Evolutionary conservation across 2,113 vertebrate genomes (phyloP), one percentile per base, ranked within the genome.

Genomic region (Nipponia nippon): DNA sequence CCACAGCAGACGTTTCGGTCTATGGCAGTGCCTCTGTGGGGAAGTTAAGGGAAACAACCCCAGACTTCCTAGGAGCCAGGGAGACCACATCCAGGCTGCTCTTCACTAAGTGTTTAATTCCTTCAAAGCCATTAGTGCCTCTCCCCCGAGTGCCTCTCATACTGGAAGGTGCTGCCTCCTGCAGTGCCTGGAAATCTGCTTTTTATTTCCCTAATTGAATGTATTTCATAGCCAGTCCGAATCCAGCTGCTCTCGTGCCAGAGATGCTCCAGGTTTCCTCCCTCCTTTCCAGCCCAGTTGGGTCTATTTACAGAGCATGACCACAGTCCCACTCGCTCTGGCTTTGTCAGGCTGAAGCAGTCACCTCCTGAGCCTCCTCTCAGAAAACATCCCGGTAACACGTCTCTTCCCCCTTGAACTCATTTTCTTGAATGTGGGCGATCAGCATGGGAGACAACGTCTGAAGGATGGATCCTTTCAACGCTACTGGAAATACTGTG

Each of bases 141-240:
- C 77, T 93, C 67, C 53, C 40, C 8, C 0, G 4, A 91, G 90
- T 32, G 63, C 20, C 46, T 88, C 71, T 90, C 11, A 11, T 67
- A 42, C 83, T 79, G 94, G 83, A 92, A 96, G 91, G 80, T 82
- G 87, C 47, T 94, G 83, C 84, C 91, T 93, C 76, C 86, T 91
- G 79, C 85, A 69, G 62, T n/a, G 95, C 47, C 87, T 89, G 87
- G 84, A 96, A 93, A 87, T 27, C 16, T 1, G 1, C 29, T 76
- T 49, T 67, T 77, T 63, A 36, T 89, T 96, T 72, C 49, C 88
- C 61, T 22, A 23, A 20, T 4, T 56, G 47, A 90, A 80, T 0
- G 0, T 21, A 40, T 87, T 78, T 79, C 56, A 34, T 1, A 56
- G 84, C 16, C 81, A 84, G 52, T 16, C 56, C 2, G 1, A 89